A percentile compares a stretch with the other conserved stretches of the same genome.
Evolutionary conservation across 2,797 vertebrate species (phyloP).

Genomic region (Sarcoramphus papa): DNA sequence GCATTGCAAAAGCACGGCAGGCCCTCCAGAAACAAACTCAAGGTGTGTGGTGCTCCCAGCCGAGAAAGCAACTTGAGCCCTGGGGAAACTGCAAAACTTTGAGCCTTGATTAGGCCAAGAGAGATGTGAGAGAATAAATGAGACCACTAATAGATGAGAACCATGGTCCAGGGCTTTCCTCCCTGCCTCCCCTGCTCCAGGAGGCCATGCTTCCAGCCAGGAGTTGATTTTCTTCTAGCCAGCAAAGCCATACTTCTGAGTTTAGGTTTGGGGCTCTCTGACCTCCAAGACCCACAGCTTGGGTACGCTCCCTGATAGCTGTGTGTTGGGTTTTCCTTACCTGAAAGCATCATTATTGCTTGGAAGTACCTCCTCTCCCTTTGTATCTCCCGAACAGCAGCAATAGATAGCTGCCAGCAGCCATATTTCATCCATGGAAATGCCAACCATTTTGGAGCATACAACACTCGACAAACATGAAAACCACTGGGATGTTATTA

Average conservation of each 20-base stretch:
- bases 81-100: neutral
- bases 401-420: neutral
- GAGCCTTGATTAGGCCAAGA: neutral
- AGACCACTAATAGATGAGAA: neutral
- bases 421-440: neutral
- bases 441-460: neutral
- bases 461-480: neutral
- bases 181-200: neutral
- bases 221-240: neutral
- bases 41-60: neutral
- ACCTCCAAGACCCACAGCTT: neutral
- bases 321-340: neutral
- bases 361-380: neutral
- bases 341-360: neutral
- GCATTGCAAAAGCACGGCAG: neutral
- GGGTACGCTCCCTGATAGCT: fast-evolving
- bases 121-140: neutral
- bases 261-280: neutral
- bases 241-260: neutral
- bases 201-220: neutral
- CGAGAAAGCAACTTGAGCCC: neutral
- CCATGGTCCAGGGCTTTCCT: neutral
- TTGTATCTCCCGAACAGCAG: neutral
- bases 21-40: neutral
- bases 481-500: neutral